Evolutionary conservation across 2,888 invertebrate species (phyloP), one percentile per base, ranked within the genome.

Genomic region (Mesorhabditis belari): DNA sequence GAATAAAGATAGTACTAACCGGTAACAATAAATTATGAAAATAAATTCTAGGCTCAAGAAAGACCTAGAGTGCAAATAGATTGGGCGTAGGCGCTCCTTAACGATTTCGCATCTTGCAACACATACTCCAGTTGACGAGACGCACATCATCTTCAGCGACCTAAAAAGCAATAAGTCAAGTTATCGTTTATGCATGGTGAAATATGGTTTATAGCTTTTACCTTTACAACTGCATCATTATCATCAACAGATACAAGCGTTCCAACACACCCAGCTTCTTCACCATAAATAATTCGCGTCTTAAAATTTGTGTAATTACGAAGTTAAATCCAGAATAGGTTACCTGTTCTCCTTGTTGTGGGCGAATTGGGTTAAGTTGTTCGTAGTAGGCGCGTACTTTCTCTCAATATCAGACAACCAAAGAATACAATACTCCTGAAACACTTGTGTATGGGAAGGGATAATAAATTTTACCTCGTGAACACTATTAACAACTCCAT

Each of bases 221-320:
- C 44, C 44, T 35, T 90, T 66, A 95, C 91, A 35, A 95, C 90
- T 3, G 92, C 92, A 79, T 95, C 94, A 75, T 88, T 88, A 71
- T 89, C 89, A 81, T 94, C 93, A 66, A 92, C 90, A 6, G 92
- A 91, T 59, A 94, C 85, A 62, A 96, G 86, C 66, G 87, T 87
- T 0, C 95, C 95, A 2, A 89, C 89, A 5, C 89, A 87, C 81
- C 95, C 95, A 55, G 92, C 86, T 78, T 92, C 90, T 73, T 94
- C 93, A 29, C 96, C 95, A 62, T 88, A 86, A 66, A 92, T 90
- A n/a, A 92, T 90, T 83, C 87, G 84, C 44, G 86, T 84, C 82
- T 84, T 73, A 5, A 76, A 70, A 19, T 23, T n/a, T n/a, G n/a
- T n/a, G n/a, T n/a, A n/a, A n/a, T n/a, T n/a, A n/a, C n/a, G n/a